Evolutionary conservation across 2,113 vertebrate genomes (phyloP).

Genomic region (Thinocorus orbignyianus): DNA sequence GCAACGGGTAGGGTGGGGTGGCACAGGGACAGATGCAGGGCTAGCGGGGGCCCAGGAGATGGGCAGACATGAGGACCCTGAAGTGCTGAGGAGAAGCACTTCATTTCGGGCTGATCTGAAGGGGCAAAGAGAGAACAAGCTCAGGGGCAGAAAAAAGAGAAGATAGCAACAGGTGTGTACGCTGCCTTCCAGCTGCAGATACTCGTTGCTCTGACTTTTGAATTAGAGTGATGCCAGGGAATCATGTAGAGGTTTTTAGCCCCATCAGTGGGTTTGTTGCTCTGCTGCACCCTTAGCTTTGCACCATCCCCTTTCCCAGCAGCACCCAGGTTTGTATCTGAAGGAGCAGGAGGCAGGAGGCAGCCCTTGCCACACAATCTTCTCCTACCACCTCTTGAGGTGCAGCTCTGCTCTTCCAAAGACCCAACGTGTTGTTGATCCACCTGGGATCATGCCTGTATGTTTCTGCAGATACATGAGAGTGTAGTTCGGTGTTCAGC

Average conservation of each 20-base stretch:
- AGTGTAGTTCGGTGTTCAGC: not conserved
- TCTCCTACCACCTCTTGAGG: not conserved
- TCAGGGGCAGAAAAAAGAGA: not conserved
- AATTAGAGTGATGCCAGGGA: not conserved
- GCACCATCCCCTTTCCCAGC: not conserved
- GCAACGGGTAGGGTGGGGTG: not conserved
- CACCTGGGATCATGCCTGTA: not conserved
- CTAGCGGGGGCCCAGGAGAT: not conserved
- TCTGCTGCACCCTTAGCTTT: not conserved
- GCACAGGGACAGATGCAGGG: not conserved
- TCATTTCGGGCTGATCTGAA: not conserved
- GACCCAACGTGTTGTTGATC: rapidly evolving
- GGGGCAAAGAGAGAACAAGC: not conserved
- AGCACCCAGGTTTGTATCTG: not conserved
- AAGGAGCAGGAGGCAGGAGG: not conserved
- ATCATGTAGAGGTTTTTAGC: not conserved
- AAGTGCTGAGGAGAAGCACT: not conserved
- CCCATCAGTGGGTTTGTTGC: not conserved
- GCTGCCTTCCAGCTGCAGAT: not conserved
- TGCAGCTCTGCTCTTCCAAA: not conserved
- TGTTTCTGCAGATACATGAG: not conserved
- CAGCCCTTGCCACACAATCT: not conserved
- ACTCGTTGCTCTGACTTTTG: not conserved
- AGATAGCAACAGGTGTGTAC: not conserved
- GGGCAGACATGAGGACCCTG: not conserved